These are phyloP conservation scores for Drosophila mayri DNA, from an alignment of 1,140 invertebrate genomes.

Conservation along the genomic window DNA sequence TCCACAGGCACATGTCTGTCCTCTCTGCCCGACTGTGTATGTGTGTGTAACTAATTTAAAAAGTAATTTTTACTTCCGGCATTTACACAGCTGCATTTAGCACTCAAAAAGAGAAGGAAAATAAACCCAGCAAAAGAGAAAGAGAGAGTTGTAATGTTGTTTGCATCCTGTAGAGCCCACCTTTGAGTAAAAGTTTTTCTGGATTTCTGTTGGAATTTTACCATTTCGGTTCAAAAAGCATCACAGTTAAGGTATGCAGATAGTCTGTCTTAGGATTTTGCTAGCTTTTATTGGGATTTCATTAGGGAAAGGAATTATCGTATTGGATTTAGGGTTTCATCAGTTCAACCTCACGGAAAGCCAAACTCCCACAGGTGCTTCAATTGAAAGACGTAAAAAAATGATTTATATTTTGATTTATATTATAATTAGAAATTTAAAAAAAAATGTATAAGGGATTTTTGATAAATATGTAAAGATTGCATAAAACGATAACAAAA, in stretches of 20 bases:
- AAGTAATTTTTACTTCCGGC: slow-evolving; percentile 82
- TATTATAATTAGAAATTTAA: too few species aligned
- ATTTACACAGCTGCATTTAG: slow-evolving; percentile 77
- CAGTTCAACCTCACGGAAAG: too few species aligned
- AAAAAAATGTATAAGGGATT: too few species aligned
- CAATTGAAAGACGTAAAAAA: too few species aligned
- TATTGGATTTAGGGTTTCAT: not conserved
- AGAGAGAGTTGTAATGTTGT: not conserved
- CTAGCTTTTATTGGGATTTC: not conserved
- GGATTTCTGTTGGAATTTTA: slow-evolving; percentile 1
- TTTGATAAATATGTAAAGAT: too few species aligned
- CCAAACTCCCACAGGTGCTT: too few species aligned
- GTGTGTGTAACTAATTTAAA: slow-evolving; percentile 76
- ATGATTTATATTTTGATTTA: too few species aligned
- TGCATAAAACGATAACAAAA: too few species aligned
- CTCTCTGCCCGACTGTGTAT: not conserved
- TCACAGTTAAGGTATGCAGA: too few species aligned
- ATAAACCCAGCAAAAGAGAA: not conserved
- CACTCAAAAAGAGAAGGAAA: not conserved
- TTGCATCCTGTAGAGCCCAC: not conserved
- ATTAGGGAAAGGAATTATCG: not conserved
- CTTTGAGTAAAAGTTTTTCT: slow-evolving; percentile 8
- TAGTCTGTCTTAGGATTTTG: not conserved
- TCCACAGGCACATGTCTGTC: slow-evolving; percentile 3
- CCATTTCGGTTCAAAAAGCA: not conserved